Conservation (phyloP, 2,113 vertebrate species). For the Psammodynastes pulverulentus region DNA sequence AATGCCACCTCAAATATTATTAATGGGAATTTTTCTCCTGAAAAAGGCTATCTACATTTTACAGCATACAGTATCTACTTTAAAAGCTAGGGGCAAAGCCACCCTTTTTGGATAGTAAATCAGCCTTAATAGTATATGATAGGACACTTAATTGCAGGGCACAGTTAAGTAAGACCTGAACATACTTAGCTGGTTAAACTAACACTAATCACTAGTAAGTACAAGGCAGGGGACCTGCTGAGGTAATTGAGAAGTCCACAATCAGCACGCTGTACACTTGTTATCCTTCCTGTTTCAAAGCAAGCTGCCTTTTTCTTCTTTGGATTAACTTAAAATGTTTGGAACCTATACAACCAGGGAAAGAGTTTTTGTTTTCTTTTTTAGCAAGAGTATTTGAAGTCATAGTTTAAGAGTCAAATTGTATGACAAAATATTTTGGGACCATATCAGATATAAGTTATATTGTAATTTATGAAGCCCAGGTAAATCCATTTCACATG, state of each 20-base stretch:
- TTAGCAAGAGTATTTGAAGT: background rate
- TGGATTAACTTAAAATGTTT: slow-evolving; percentile 50
- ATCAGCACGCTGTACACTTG: slow-evolving; percentile 42
- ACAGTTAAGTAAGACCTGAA: slow-evolving; percentile 46
- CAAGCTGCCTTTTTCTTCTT: slow-evolving; percentile 54
- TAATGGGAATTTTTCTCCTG: slow-evolving; percentile 16
- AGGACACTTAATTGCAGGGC: slow-evolving; percentile 47
- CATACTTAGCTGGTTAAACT: slow-evolving; percentile 36
- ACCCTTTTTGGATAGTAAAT: slow-evolving; percentile 35
- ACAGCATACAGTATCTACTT: slow-evolving; percentile 4
- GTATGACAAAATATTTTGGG: background rate
- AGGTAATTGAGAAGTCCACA: slow-evolving; percentile 53
- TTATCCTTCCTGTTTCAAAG: slow-evolving; percentile 49
- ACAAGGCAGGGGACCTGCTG: slow-evolving; percentile 64
- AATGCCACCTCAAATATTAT: background rate
- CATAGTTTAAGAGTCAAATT: background rate
- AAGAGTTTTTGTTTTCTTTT: accelerated
- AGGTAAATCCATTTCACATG: background rate
- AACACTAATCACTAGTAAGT: slow-evolving; percentile 45
- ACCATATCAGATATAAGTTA: accelerated
- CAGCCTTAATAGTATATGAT: slow-evolving; percentile 6
- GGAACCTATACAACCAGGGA: slow-evolving; percentile 38
- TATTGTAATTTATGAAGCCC: background rate
- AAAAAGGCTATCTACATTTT: slow-evolving; percentile 15
- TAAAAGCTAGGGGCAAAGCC: background rate